These are phyloP conservation scores for Carapus acus DNA, from an alignment of 2,797 vertebrate species.

Conservation along the genomic window DNA sequence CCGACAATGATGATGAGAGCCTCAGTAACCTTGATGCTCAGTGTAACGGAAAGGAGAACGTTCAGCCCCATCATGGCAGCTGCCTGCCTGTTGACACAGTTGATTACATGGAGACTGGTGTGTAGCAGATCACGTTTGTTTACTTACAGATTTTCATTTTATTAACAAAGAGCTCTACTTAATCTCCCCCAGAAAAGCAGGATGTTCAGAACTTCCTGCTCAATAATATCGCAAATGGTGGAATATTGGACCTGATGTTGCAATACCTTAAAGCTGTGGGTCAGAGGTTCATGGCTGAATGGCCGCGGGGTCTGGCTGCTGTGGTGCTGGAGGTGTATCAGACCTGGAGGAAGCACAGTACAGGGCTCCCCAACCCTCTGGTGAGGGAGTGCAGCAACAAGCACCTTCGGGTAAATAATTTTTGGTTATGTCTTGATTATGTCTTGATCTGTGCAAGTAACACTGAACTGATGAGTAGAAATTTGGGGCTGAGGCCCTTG, in stretches of 20 bases:
- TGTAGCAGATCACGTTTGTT: not conserved
- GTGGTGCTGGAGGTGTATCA: constrained; percentile 85
- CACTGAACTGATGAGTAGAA: too few species aligned
- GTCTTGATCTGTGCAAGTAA: too few species aligned
- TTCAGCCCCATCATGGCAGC: constrained; percentile 71
- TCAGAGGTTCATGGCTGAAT: constrained; percentile 83
- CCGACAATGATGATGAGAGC: constrained; percentile 89
- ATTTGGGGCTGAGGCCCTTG: too few species aligned
- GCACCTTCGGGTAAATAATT: constrained; percentile 80
- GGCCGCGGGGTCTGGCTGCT: constrained; percentile 82
- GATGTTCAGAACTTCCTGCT: constrained; percentile 89
- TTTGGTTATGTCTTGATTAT: too few species aligned
- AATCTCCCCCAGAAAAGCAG: constrained; percentile 76
- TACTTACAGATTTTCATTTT: too few species aligned
- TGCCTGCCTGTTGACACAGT: constrained; percentile 76
- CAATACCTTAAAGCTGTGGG: constrained; percentile 90
- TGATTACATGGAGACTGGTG: constrained; percentile 88
- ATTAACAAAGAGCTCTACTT: too few species aligned
- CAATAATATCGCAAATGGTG: constrained; percentile 84
- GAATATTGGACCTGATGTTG: constrained; percentile 91
- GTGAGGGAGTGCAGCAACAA: constrained; percentile 84
- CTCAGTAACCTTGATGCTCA: constrained; percentile 83
- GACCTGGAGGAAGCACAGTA: constrained; percentile 90
- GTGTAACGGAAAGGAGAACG: constrained; percentile 78
- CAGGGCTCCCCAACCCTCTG: constrained; percentile 89